phyloP scores from a whole-genome alignment of 2,113 vertebrate species.

The Misgurnus anguillicaudatus region DNA sequence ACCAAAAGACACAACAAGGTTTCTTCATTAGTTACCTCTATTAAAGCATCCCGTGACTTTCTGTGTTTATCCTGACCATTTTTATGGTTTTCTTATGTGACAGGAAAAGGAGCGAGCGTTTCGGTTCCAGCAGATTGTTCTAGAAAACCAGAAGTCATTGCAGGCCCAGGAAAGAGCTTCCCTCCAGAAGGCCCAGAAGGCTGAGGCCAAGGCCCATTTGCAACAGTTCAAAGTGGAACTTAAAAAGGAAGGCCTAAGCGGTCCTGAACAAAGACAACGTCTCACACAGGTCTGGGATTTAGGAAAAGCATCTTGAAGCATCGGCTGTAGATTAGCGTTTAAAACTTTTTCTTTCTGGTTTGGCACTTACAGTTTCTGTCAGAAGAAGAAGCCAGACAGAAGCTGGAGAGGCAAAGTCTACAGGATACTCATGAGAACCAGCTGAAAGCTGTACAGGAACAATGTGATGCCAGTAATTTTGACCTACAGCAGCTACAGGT shows the following conservation, averaged over 20 bases:
- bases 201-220: constrained; percentile 59
- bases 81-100: background rate
- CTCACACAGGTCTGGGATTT: constrained; percentile 63
- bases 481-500: constrained; percentile 76
- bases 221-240: constrained; percentile 66
- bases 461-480: constrained; percentile 60
- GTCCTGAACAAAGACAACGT: constrained; percentile 64
- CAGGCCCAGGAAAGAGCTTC: constrained; percentile 63
- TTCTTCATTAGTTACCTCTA: background rate
- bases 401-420: constrained; percentile 52
- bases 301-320: background rate
- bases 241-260: constrained; percentile 56
- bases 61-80: background rate
- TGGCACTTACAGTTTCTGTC: constrained; percentile 55
- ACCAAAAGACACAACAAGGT: constrained; percentile 71
- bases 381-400: constrained; percentile 63
- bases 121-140: constrained; percentile 66
- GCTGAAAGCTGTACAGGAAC: constrained; percentile 62
- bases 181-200: constrained; percentile 65
- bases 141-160: constrained; percentile 66
- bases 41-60: background rate
- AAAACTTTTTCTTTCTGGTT: background rate
- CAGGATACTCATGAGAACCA: constrained; percentile 62
- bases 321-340: no score
- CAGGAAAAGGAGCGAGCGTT: constrained; percentile 71